Conservation (phyloP, 2,113 vertebrate genomes). For the Danionella cerebrum region DNA sequence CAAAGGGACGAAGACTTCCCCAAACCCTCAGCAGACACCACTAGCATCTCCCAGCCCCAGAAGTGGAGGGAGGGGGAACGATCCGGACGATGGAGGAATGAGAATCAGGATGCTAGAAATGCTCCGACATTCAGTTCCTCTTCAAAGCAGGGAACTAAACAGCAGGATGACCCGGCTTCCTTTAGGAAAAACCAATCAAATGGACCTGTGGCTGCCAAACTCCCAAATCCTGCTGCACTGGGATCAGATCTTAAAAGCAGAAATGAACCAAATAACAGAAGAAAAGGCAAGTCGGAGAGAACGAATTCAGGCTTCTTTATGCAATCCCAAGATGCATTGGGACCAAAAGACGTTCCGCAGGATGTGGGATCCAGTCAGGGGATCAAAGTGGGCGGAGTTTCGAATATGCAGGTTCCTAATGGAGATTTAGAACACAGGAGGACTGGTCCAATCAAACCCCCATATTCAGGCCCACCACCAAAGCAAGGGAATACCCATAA, state of each 20-base stretch:
- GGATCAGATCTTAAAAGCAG: conserved; percentile 62
- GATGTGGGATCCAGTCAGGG: conserved; percentile 64
- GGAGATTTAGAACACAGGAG: conserved; percentile 79
- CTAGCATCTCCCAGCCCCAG: conserved; percentile 53
- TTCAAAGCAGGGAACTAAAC: conserved; percentile 4
- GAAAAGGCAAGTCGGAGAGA: conserved; percentile 73
- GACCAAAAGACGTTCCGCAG: conserved; percentile 64
- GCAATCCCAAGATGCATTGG: conserved; percentile 65
- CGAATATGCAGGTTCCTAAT: conserved; percentile 70
- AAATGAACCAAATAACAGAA: conserved; percentile 69
- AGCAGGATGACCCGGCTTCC: conserved; percentile 23
- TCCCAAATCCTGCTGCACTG: conserved; percentile 48
- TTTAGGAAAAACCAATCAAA: conserved; percentile 72
- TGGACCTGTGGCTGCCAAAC: conserved; percentile 58
- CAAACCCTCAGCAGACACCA: conserved; percentile 59
- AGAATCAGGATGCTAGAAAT: conserved; percentile 47
- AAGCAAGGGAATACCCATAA: conserved; percentile 70
- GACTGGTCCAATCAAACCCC: conserved; percentile 82
- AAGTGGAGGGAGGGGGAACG: conserved; percentile 73
- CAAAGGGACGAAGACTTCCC: conserved; percentile 79
- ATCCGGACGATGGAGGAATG: conserved; percentile 60
- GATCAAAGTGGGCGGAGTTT: conserved; percentile 36
- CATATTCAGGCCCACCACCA: conserved; percentile 47
- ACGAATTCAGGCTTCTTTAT: conserved; percentile 71
- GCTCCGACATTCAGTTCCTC: not conserved